Evolutionary conservation across 1,140 invertebrate species (phyloP), one percentile per base, ranked within the genome.

Genomic region (Bemisia tabaci): DNA sequence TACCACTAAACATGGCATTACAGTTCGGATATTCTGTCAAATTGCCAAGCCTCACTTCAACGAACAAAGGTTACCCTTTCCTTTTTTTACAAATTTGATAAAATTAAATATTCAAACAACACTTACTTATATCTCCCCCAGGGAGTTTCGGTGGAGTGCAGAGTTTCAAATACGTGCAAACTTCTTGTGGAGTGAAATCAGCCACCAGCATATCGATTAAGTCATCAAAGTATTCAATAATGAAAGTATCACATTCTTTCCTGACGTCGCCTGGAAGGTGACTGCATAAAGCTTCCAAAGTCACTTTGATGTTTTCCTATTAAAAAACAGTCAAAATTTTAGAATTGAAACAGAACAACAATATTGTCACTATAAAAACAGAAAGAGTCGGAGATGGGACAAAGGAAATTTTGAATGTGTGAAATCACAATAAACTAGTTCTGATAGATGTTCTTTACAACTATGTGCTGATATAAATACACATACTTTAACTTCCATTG

Each of bases 191-290:
- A 70, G 85, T 83, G 61, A 91, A 80, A 72, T 92, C 84, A 62
- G 85, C 84, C 1, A 91, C 72, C 1, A 92, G 72, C 83, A 89
- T 85, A 67, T 91, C 86, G 33, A 92, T 76, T 22, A 94, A 76
- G 72, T 89, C 84, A 66, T 87, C 82, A 2, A 85, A 83, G 73
- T 92, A 92, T 0, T 81, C 80, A 65, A 90, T 78, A 0, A 95
- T 88, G 64, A 94, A 91, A 68, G 83, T 81, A 0, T 81, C 74
- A 74, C 93, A 95, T 74, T 91, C 80, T 0, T 74, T 71, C 9
- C 72, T 77, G 2, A 92, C 74, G 70, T 83, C 82, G 0, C 75
- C 73, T 0, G 87, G 85, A 58, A 94, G 75, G 71, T 86, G 81
- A 22, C 62, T 72, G 77, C 92, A 95, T 0, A 94, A 79, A 67